Percentiles rank a stretch among this genome's conserved stretches.
phyloP scores from a whole-genome alignment of 2,888 invertebrate genomes.

The Gibbula magus region DNA sequence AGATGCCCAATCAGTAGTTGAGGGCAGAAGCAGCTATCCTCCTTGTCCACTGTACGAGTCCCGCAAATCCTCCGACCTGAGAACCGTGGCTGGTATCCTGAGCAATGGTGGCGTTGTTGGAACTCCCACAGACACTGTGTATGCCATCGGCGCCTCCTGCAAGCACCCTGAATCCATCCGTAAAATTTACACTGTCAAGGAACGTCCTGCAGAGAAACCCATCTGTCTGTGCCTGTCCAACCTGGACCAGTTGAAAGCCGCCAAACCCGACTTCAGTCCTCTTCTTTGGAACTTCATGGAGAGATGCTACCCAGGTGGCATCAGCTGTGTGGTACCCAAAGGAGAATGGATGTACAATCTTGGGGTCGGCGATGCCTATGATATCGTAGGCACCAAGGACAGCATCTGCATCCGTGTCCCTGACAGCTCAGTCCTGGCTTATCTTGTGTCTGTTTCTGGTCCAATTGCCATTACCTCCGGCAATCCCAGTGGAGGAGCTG shows the following conservation, averaged over 20 bases:
- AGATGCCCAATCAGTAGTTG: not conserved
- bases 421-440: constrained; percentile 55
- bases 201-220: constrained; percentile 58
- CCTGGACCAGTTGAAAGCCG: constrained; percentile 52
- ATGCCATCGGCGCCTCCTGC: constrained; percentile 59
- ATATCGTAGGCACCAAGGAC: constrained; percentile 49
- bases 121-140: constrained; percentile 60
- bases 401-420: constrained; percentile 58
- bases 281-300: constrained; percentile 59
- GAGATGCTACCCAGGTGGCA: constrained; percentile 56
- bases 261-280: constrained; percentile 50
- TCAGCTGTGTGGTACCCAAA: constrained; percentile 58
- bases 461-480: constrained; percentile 58
- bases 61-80: constrained; percentile 46
- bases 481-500: constrained; percentile 58
- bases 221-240: constrained; percentile 60
- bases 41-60: constrained; percentile 51
- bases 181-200: constrained; percentile 55
- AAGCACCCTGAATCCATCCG: constrained; percentile 52
- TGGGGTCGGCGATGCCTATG: constrained; percentile 45
- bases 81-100: constrained; percentile 44
- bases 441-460: constrained; percentile 53
- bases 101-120: constrained; percentile 53
- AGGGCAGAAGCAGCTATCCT: no score
- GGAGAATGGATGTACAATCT: constrained; percentile 52